These are phyloP conservation scores for Pterocles orientalis DNA, from an alignment of 2,113 vertebrate species.

Conservation along the genomic window DNA sequence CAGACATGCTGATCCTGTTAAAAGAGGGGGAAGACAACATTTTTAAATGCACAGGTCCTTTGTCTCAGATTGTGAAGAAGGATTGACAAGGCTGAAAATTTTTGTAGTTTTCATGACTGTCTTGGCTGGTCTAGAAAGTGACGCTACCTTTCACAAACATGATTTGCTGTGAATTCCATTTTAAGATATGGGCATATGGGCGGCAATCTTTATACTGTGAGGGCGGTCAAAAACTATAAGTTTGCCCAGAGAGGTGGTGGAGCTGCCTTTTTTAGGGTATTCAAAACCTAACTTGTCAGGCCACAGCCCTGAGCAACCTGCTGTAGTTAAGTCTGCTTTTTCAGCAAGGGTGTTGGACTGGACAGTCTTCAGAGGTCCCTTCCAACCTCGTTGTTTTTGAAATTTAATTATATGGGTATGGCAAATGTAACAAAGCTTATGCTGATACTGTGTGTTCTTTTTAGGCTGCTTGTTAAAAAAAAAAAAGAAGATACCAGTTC, in stretches of 20 bases:
- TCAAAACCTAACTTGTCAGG: not conserved
- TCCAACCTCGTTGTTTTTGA: not conserved
- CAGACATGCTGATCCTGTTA: not conserved
- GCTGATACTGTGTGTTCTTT: not conserved
- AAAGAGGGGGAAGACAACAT: too few relatives aligned
- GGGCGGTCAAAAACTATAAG: not conserved
- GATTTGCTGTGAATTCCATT: not conserved
- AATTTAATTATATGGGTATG: not conserved
- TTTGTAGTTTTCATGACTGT: not conserved
- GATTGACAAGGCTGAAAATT: not conserved
- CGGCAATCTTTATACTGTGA: not conserved
- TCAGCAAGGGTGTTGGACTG: not conserved
- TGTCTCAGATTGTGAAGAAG: not conserved
- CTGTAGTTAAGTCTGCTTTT: not conserved
- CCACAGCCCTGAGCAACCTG: not conserved
- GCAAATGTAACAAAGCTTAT: not conserved
- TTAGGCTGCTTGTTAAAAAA: not conserved
- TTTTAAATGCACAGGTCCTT: not conserved
- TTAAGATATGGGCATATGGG: not conserved
- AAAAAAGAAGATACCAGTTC: not conserved
- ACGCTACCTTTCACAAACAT: not conserved
- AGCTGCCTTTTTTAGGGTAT: not conserved
- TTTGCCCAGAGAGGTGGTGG: not conserved
- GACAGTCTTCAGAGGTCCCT: not conserved
- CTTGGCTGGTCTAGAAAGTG: not conserved